Conservation (phyloP, 1,140 invertebrate species). For the Campoletis sonorensis region DNA sequence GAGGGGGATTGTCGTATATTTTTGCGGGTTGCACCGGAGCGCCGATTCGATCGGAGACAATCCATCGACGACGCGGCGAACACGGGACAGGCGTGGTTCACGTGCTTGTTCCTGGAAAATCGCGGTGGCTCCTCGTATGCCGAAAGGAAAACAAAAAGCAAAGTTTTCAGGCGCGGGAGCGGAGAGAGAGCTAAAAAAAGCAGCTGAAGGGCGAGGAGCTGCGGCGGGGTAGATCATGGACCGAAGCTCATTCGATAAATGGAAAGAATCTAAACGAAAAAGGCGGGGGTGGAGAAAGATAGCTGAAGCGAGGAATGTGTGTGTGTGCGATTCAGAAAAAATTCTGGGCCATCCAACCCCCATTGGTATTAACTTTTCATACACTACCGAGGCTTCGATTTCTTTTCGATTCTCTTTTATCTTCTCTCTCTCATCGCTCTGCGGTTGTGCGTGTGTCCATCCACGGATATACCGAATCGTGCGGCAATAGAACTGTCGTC, state of each 20-base stretch:
- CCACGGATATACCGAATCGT: background rate
- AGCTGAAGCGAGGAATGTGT: constrained; percentile 33
- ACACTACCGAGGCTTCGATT: constrained; percentile 43
- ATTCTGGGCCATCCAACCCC: constrained; percentile 24
- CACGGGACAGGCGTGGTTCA: constrained; percentile 71
- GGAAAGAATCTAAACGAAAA: constrained; percentile 44
- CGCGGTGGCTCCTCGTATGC: constrained; percentile 63
- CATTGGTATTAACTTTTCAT: constrained; percentile 51
- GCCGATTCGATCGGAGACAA: constrained; percentile 63
- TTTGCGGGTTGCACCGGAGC: constrained; percentile 10
- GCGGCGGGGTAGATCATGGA: constrained; percentile 49
- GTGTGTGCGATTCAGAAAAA: background rate
- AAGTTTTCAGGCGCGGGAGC: constrained; percentile 12
- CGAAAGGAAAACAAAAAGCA: constrained; percentile 53
- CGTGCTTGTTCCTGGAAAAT: constrained; percentile 60
- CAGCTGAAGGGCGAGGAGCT: constrained; percentile 44
- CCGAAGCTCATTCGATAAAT: constrained; percentile 54
- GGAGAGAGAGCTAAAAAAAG: constrained; percentile 9
- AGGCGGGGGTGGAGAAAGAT: constrained; percentile 46
- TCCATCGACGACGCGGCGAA: constrained; percentile 66
- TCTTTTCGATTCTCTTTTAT: background rate
- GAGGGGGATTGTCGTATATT: constrained; percentile 45
- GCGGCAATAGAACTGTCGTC: constrained; percentile 1
- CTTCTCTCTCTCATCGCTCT: background rate
- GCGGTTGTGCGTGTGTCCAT: background rate